phyloP scores from a whole-genome alignment of 1,140 invertebrate genomes.

The Mycetomoellerius zeteki region DNA sequence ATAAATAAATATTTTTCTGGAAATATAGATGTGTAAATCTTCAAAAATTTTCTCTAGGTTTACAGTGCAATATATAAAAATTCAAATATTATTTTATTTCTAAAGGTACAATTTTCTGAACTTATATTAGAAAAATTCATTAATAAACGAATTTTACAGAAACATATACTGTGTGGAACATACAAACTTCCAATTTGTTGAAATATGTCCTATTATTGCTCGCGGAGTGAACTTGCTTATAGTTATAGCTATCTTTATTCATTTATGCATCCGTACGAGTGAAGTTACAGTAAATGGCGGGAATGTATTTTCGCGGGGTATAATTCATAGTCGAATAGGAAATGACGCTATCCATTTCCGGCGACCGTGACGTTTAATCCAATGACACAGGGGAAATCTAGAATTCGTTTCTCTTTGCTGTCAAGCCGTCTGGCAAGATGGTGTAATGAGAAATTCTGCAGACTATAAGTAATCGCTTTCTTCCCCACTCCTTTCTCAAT shows the following conservation, averaged over 20 bases:
- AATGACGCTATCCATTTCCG: slow-evolving; percentile 75
- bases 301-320: slow-evolving; percentile 69
- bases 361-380: slow-evolving; percentile 75
- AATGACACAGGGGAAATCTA: slow-evolving; percentile 74
- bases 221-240: slow-evolving; percentile 5
- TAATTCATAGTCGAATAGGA: slow-evolving; percentile 68
- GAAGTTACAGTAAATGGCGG: slow-evolving; percentile 50
- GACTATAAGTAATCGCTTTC: slow-evolving; percentile 46
- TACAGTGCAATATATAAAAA: neutral
- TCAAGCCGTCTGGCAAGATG: slow-evolving; percentile 59
- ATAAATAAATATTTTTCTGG: neutral
- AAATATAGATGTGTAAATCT: neutral
- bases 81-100: neutral
- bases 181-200: neutral
- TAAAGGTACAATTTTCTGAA: neutral
- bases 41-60: neutral
- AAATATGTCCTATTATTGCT: neutral
- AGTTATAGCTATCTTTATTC: slow-evolving; percentile 34
- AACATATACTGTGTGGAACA: neutral
- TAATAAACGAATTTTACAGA: neutral
- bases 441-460: slow-evolving; percentile 64
- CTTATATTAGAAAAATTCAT: neutral
- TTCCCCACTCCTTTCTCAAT: neutral
- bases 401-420: slow-evolving; percentile 60
- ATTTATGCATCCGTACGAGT: slow-evolving; percentile 4